Evolutionary conservation across 2,888 invertebrate genomes (phyloP).

Genomic region (Cactoblastis cactorum): DNA sequence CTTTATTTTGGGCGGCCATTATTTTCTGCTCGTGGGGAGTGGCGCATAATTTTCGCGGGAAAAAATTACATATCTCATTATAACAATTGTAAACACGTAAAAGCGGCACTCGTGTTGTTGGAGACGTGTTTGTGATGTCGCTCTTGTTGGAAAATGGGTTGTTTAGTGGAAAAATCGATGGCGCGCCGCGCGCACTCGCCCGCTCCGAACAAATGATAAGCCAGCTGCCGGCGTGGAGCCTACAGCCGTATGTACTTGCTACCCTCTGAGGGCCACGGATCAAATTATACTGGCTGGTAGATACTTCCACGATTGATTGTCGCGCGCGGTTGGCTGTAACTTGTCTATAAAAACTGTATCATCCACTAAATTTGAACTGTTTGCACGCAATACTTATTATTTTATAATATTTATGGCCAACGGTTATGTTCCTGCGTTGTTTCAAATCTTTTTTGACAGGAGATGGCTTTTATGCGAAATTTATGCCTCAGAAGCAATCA

Average conservation of each 20-base stretch:
- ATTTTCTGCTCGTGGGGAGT: slow-evolving; percentile 40
- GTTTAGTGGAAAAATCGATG: slow-evolving; percentile 73
- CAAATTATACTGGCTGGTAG: slow-evolving; percentile 18
- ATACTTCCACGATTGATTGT: slow-evolving; percentile 14
- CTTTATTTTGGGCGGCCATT: slow-evolving; percentile 73
- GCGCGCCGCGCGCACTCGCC: slow-evolving; percentile 64
- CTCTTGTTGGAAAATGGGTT: slow-evolving; percentile 61
- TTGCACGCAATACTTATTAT: not conserved
- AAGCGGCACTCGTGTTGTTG: slow-evolving; percentile 36
- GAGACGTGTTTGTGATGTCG: slow-evolving; percentile 65
- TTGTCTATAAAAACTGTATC: not conserved
- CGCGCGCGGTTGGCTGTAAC: slow-evolving; percentile 1
- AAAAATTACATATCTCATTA: slow-evolving; percentile 52
- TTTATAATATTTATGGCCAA: not conserved
- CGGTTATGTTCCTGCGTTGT: not conserved
- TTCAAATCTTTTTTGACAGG: not conserved
- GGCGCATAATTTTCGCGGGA: slow-evolving; percentile 53
- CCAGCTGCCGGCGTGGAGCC: slow-evolving; percentile 31
- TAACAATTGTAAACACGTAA: slow-evolving; percentile 25
- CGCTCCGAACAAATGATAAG: slow-evolving; percentile 58
- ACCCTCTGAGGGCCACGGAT: slow-evolving; percentile 21
- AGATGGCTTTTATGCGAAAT: too few relatives aligned
- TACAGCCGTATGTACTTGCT: slow-evolving; percentile 33
- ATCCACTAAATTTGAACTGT: not conserved
- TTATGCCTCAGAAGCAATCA: too few relatives aligned